These are phyloP conservation scores for Thymallus thymallus DNA, from an alignment of 2,113 vertebrate species.

Conservation along the genomic window DNA sequence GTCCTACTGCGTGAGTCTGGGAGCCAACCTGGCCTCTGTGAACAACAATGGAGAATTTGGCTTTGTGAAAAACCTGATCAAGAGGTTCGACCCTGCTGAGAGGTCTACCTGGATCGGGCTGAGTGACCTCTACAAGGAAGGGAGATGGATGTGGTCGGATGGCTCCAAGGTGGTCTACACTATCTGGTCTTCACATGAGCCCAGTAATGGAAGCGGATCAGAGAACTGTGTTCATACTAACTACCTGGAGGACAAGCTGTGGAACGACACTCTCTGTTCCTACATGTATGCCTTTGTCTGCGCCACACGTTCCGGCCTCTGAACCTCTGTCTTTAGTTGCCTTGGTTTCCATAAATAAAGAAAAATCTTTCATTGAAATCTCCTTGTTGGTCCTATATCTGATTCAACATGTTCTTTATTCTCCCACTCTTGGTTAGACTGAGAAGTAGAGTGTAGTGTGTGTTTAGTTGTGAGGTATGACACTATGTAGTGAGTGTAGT, in stretches of 20 bases:
- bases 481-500: too few relatives aligned
- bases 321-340: too few relatives aligned
- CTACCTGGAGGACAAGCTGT: neutral
- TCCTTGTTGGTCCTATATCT: too few relatives aligned
- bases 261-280: neutral
- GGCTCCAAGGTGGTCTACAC: conserved; percentile 8
- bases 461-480: too few relatives aligned
- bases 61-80: conserved; percentile 8
- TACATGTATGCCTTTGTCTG: too few relatives aligned
- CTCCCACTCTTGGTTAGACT: too few relatives aligned
- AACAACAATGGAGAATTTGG: neutral
- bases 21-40: conserved; percentile 4
- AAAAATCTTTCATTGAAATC: too few relatives aligned
- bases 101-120: neutral
- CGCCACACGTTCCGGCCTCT: too few relatives aligned
- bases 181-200: neutral
- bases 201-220: neutral
- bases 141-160: conserved; percentile 14
- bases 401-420: too few relatives aligned
- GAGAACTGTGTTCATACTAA: conserved; percentile 10
- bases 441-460: too few relatives aligned
- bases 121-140: neutral
- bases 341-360: too few relatives aligned
- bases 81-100: neutral
- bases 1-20: too few relatives aligned